Evolutionary conservation across 2,113 vertebrate species (phyloP).

Genomic region (Sorex araneus): DNA sequence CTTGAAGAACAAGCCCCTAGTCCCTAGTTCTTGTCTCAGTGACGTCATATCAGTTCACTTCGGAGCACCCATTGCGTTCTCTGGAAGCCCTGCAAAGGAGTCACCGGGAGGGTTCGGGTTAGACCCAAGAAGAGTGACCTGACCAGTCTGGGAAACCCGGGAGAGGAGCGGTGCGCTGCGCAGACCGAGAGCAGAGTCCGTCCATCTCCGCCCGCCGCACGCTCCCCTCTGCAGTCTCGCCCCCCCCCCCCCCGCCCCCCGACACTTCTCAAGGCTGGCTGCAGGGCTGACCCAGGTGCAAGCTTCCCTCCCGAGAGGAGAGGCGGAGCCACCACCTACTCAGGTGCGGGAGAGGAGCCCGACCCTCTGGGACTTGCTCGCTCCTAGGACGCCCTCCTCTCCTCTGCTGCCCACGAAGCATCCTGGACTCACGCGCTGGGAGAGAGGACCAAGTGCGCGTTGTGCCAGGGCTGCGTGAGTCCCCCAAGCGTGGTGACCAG

Average conservation of each 20-base stretch:
- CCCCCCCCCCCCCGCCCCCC: too few relatives aligned
- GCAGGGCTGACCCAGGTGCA: not conserved
- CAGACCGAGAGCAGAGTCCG: not conserved
- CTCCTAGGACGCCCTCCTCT: not conserved
- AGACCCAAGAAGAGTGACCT: not conserved
- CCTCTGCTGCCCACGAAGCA: not conserved
- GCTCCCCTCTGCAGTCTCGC: not conserved
- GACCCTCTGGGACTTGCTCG: not conserved
- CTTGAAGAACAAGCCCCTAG: too few relatives aligned
- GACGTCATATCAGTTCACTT: not conserved
- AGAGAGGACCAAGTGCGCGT: not conserved
- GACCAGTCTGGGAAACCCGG: not conserved
- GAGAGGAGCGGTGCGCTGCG: not conserved
- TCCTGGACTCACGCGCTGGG: not conserved
- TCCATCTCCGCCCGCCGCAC: not conserved
- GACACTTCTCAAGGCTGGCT: not conserved
- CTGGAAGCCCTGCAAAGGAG: constrained; percentile 20
- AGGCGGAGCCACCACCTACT: not conserved
- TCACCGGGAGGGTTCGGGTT: not conserved
- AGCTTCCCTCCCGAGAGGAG: not conserved
- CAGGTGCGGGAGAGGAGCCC: not conserved
- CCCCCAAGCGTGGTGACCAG: not conserved
- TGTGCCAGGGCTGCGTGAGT: not conserved
- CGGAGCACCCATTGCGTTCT: not conserved
- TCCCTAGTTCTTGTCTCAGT: not conserved